Evolutionary conservation across 53 echinoderm and acorn worm species (phyloP).

Genomic region (Mesocentrotus franciscanus): DNA sequence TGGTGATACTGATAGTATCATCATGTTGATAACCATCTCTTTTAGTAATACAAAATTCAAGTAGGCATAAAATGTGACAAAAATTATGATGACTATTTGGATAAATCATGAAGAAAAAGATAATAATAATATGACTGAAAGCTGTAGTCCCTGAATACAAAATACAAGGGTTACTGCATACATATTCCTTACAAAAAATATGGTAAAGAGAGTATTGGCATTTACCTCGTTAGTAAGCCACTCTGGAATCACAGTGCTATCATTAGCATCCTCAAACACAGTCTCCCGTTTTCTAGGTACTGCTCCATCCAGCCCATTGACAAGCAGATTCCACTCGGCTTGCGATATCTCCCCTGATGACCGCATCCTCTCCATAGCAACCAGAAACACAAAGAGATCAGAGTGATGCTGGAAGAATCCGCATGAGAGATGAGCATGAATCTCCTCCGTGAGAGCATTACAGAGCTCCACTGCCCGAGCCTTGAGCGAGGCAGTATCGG

Average conservation of each 20-base stretch:
- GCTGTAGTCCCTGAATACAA: too few species aligned
- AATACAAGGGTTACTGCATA: background rate
- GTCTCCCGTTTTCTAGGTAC: conserved; percentile 23
- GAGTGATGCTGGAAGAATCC: conserved; percentile 80
- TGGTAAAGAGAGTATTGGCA: background rate
- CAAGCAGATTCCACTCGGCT: conserved; percentile 88
- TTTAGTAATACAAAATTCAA: too few species aligned
- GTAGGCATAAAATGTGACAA: background rate
- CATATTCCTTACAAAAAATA: too few species aligned
- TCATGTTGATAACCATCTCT: background rate
- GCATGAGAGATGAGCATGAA: conserved; percentile 70
- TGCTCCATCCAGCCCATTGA: conserved; percentile 70
- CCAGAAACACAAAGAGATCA: conserved; percentile 83
- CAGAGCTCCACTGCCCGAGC: conserved; percentile 89
- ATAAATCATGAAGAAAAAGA: too few species aligned
- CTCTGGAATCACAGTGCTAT: conserved; percentile 53
- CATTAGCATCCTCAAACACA: conserved; percentile 15
- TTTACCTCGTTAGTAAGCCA: conserved; percentile 85
- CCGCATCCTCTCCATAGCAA: conserved; percentile 87
- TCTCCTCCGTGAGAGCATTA: conserved; percentile 75
- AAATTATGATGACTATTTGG: background rate
- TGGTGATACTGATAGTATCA: too few species aligned
- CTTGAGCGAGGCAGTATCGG: conserved; percentile 80
- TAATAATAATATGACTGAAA: too few species aligned
- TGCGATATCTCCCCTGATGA: conserved; percentile 68